Evolutionary conservation across 2,113 vertebrate species (phyloP).

Genomic region (Nothoprocta pentlandii): DNA sequence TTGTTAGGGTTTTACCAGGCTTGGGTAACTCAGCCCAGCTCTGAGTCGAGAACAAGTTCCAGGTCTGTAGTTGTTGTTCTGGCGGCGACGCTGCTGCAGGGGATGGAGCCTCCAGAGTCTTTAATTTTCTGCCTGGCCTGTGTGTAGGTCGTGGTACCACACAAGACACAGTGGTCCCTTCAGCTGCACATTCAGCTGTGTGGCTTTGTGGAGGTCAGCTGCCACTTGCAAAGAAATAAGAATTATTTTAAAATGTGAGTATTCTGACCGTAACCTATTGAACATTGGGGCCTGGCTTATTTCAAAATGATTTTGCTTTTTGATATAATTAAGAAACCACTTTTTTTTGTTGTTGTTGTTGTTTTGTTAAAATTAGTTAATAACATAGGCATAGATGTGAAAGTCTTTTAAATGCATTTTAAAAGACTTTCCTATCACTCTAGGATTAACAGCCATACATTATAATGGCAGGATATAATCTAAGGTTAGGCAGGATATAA

Average conservation of each 20-base stretch:
- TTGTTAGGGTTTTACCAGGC: neutral
- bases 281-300: neutral
- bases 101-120: accelerated
- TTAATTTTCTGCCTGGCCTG: neutral
- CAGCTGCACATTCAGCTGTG: neutral
- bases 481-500: constrained; percentile 7
- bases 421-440: constrained; percentile 4
- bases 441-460: neutral
- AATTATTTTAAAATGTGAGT: neutral
- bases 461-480: neutral
- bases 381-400: neutral
- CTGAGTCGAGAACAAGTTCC: neutral
- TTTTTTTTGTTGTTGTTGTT: neutral
- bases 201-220: neutral
- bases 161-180: neutral
- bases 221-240: neutral
- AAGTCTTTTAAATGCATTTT: constrained; percentile 41
- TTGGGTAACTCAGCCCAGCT: neutral
- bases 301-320: neutral
- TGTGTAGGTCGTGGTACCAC: neutral
- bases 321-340: neutral
- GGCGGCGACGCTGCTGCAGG: neutral
- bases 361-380: neutral
- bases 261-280: neutral
- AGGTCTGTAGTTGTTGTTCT: no score